Evolutionary conservation across 2,888 invertebrate species (phyloP).

Genomic region (Koerneria pararmatus): DNA sequence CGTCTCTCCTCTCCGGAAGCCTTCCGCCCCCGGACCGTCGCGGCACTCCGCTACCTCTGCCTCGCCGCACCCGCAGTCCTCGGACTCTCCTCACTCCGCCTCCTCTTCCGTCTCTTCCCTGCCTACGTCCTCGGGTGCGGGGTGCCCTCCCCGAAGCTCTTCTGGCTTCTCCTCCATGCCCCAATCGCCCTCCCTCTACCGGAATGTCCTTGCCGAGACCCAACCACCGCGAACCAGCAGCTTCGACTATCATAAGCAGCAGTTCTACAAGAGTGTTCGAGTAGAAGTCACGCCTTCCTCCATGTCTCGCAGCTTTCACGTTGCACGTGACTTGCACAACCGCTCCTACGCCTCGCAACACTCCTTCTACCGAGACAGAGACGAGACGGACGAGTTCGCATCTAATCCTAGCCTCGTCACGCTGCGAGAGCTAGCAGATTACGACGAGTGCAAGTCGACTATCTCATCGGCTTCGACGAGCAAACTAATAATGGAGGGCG

Average conservation of each 20-base stretch:
- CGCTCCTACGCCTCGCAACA: constrained; percentile 15
- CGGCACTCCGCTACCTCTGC: neutral
- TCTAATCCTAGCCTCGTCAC: constrained; percentile 13
- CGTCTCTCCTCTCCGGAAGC: neutral
- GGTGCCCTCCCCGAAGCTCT: constrained; percentile 4
- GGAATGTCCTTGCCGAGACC: neutral
- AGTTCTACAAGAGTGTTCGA: constrained; percentile 8
- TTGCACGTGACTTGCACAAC: neutral
- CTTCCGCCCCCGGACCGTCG: neutral
- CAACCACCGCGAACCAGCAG: too few species aligned
- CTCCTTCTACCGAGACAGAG: constrained; percentile 10
- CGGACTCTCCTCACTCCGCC: neutral
- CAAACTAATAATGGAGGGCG: constrained; percentile 16
- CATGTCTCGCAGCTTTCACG: constrained; percentile 18
- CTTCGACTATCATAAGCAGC: neutral
- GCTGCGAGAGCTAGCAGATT: constrained; percentile 16
- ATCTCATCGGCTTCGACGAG: constrained; percentile 15
- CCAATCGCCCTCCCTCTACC: constrained; percentile 1
- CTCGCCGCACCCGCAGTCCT: neutral
- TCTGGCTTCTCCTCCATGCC: constrained; percentile 20
- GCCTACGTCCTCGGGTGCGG: neutral
- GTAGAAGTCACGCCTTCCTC: constrained; percentile 19
- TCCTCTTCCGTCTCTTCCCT: neutral
- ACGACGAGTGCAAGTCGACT: constrained; percentile 16
- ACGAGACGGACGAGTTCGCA: neutral